Conservation (phyloP, 2,888 invertebrate species). For the Agriopis aurantiaria region DNA sequence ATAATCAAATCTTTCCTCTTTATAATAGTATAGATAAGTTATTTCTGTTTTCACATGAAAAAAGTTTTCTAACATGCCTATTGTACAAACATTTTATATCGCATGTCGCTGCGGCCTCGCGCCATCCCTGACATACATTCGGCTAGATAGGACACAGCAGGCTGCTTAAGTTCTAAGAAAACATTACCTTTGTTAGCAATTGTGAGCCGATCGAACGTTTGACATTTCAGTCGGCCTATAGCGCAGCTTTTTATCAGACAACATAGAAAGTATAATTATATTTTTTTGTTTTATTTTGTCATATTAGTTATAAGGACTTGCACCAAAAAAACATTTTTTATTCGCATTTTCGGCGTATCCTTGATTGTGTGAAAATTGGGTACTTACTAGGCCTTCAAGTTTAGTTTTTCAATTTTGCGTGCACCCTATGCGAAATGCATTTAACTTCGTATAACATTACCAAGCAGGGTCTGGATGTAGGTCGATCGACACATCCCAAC, state of each 20-base stretch:
- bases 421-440: too few species aligned
- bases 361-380: too few species aligned
- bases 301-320: too few species aligned
- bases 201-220: background rate
- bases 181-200: background rate
- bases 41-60: conserved; percentile 30
- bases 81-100: conserved; percentile 24
- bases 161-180: conserved; percentile 19
- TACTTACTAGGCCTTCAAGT: too few species aligned
- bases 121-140: conserved; percentile 38
- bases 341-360: too few species aligned
- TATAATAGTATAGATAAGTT: too few species aligned
- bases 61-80: conserved; percentile 21
- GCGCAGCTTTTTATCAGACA: background rate
- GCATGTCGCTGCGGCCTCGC: conserved; percentile 30
- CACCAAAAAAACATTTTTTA: too few species aligned
- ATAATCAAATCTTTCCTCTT: too few species aligned
- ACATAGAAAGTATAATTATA: background rate
- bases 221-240: background rate
- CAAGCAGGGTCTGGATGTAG: too few species aligned
- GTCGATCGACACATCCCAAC: background rate
- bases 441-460: too few species aligned
- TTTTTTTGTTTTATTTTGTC: too few species aligned
- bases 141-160: conserved; percentile 14
- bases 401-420: too few species aligned